Conservation (phyloP, 2,797 vertebrate genomes). For the Sebastes nivosus region DNA sequence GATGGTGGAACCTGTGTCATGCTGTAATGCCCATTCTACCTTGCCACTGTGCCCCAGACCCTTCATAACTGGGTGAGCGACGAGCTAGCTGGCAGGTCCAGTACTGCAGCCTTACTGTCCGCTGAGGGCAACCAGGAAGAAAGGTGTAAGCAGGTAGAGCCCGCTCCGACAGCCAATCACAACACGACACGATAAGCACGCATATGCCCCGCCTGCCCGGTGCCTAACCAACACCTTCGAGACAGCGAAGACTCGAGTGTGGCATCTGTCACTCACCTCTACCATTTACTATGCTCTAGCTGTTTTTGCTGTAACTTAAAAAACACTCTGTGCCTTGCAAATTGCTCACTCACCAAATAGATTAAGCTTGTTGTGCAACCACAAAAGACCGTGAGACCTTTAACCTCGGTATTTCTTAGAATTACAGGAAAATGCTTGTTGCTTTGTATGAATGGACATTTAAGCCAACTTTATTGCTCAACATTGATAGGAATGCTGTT, state of each 20-base stretch:
- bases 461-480: not conserved
- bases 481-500: slow-evolving; percentile 34
- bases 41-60: slow-evolving; percentile 79
- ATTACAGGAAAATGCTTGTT: slow-evolving; percentile 28
- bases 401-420: not conserved
- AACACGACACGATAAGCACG: slow-evolving; percentile 66
- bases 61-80: slow-evolving; percentile 93
- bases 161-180: slow-evolving; percentile 38
- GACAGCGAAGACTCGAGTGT: slow-evolving; percentile 33
- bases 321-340: slow-evolving; percentile 55
- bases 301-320: slow-evolving; percentile 44
- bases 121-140: slow-evolving; percentile 93
- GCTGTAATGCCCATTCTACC: slow-evolving; percentile 58
- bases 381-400: not conserved
- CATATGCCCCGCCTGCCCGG: slow-evolving; percentile 52
- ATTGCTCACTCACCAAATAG: slow-evolving; percentile 43
- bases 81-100: slow-evolving; percentile 89
- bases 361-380: slow-evolving; percentile 33
- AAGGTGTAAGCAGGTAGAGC: slow-evolving; percentile 96
- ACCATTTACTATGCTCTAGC: slow-evolving; percentile 34
- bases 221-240: slow-evolving; percentile 65
- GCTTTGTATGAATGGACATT: slow-evolving; percentile 36
- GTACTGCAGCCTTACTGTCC: slow-evolving; percentile 87
- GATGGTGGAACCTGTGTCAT: slow-evolving; percentile 19
- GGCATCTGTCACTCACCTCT: slow-evolving; percentile 58